Percentiles rank a stretch among this genome's conserved stretches.
Evolutionary conservation across 37 sponge, comb jelly and placozoan species (phyloP).

Genomic region (Diacarnus erythraeanus): DNA sequence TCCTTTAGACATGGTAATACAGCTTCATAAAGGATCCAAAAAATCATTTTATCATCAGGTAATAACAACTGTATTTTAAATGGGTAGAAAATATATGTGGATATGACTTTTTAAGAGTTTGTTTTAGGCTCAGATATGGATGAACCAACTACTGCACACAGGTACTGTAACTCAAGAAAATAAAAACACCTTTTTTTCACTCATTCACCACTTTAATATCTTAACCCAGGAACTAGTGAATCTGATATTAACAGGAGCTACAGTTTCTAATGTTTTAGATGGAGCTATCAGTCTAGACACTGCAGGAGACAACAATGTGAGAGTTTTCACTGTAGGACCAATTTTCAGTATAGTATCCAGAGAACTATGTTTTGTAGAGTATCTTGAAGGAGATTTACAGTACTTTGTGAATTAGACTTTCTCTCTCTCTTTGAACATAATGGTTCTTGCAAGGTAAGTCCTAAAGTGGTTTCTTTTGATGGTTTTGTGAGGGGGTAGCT

Average conservation of each 20-base stretch:
- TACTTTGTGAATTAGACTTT: slow-evolving; percentile 75
- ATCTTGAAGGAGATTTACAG: slow-evolving; percentile 62
- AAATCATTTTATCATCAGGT: too few relatives aligned
- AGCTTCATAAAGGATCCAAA: too few relatives aligned
- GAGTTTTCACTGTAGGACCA: not conserved
- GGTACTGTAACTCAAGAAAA: slow-evolving; percentile 15
- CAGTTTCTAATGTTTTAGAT: slow-evolving; percentile 83
- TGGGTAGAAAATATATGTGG: too few relatives aligned
- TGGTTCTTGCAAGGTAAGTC: slow-evolving; percentile 74
- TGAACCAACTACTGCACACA: slow-evolving; percentile 85
- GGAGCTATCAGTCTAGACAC: slow-evolving; percentile 57
- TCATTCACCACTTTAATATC: not conserved
- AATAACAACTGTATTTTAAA: not conserved
- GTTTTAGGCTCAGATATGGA: slow-evolving; percentile 28
- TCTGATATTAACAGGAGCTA: slow-evolving; percentile 78
- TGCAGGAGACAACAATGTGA: slow-evolving; percentile 23
- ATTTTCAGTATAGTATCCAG: not conserved
- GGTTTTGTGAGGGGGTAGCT: too few relatives aligned
- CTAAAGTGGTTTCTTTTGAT: too few relatives aligned
- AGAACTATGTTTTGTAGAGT: slow-evolving; percentile 9
- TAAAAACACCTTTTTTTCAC: not conserved
- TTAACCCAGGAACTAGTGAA: slow-evolving; percentile 83
- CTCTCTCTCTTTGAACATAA: slow-evolving; percentile 90
- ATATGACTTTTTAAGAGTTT: too few relatives aligned
- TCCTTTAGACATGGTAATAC: too few relatives aligned